These are phyloP conservation scores for Tamias sibiricus DNA, from an alignment of 2,113 vertebrate genomes.

Conservation along the genomic window DNA sequence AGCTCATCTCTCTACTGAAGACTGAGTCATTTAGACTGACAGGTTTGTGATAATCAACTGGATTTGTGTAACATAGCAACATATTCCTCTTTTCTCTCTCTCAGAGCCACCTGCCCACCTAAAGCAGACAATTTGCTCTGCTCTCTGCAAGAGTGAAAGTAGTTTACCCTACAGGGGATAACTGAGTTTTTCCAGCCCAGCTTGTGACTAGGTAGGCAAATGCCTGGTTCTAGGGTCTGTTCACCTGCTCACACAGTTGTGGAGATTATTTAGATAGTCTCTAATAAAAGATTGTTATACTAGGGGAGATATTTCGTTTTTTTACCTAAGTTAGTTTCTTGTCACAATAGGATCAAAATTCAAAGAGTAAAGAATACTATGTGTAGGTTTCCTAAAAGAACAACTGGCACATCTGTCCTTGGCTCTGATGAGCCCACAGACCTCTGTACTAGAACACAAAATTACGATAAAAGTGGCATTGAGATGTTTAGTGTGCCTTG, in stretches of 20 bases:
- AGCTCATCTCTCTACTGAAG: background rate
- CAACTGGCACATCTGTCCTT: background rate
- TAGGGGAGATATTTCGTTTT: background rate
- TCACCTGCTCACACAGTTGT: background rate
- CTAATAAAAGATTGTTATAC: background rate
- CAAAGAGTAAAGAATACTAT: background rate
- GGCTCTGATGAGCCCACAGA: background rate
- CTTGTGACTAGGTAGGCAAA: too few species aligned
- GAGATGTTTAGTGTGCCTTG: background rate
- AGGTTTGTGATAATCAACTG: background rate
- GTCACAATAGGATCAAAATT: background rate
- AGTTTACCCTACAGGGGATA: background rate
- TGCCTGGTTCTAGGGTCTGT: background rate
- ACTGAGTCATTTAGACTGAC: background rate
- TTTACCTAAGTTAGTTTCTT: background rate
- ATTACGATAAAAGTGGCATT: background rate
- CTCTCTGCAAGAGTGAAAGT: background rate
- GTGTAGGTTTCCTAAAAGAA: background rate
- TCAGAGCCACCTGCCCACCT: background rate
- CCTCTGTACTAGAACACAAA: background rate
- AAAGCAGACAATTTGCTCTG: background rate
- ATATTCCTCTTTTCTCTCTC: background rate
- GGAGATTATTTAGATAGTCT: background rate
- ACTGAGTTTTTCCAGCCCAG: background rate
- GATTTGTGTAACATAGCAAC: background rate